These are phyloP conservation scores for Centropus bengalensis DNA, from an alignment of 2,113 vertebrate species.

Conservation along the genomic window DNA sequence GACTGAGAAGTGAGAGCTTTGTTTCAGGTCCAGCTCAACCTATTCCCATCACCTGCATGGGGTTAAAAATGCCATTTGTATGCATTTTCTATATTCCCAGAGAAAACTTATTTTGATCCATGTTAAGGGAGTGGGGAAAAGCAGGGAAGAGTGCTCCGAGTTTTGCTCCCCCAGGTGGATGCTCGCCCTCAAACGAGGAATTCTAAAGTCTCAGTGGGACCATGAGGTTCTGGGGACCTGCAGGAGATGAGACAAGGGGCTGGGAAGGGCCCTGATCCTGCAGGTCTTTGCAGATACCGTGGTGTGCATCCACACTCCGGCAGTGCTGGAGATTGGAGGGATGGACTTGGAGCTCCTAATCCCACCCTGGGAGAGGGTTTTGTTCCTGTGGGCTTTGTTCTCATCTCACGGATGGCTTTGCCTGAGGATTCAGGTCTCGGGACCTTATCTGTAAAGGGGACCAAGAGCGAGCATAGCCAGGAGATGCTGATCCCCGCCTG, in stretches of 20 bases:
- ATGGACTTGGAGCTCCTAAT: background rate
- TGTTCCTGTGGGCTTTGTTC: rapidly evolving
- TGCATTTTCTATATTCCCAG: background rate
- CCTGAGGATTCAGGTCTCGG: background rate
- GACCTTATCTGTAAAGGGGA: background rate
- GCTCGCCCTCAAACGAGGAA: background rate
- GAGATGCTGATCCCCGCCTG: rapidly evolving
- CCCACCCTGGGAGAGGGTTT: background rate
- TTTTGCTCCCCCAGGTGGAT: background rate
- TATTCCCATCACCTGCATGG: background rate
- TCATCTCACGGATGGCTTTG: background rate
- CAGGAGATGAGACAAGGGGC: background rate
- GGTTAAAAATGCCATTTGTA: background rate
- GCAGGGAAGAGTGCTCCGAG: background rate
- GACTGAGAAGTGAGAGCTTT: background rate
- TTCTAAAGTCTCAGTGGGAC: rapidly evolving
- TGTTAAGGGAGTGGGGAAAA: rapidly evolving
- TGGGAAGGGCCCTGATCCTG: background rate
- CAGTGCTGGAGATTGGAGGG: too few relatives aligned
- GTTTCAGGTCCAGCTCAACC: background rate
- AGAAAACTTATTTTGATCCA: background rate
- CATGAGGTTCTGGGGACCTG: rapidly evolving
- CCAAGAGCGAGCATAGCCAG: too few relatives aligned
- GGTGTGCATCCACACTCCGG: too few relatives aligned
- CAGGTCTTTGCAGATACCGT: background rate